Evolutionary conservation across 2,797 vertebrate genomes (phyloP).

Genomic region (Odontamblyopus rebecca): DNA sequence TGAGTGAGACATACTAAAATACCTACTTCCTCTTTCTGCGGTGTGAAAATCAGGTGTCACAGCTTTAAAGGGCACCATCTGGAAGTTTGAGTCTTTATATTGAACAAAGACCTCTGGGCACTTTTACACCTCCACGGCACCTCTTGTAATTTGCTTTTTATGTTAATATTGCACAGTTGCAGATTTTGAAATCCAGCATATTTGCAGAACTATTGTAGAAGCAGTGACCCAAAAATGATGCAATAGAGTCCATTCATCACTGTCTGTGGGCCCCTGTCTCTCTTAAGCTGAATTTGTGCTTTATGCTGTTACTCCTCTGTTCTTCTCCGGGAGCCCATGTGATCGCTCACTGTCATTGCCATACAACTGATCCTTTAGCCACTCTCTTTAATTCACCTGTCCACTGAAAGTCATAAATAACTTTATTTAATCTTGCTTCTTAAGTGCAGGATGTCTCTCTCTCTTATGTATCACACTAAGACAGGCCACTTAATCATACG

Average conservation of each 20-base stretch:
- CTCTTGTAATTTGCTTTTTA: slow-evolving; percentile 10
- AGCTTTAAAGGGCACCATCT: too few species aligned
- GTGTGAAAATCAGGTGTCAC: too few species aligned
- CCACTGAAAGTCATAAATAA: slow-evolving; percentile 28
- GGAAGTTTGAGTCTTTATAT: slow-evolving; percentile 11
- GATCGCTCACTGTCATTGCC: slow-evolving; percentile 28
- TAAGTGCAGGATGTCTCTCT: too few species aligned
- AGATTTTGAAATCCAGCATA: neutral
- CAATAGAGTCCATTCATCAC: slow-evolving; percentile 41
- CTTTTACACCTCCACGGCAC: slow-evolving; percentile 13
- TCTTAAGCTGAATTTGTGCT: slow-evolving; percentile 22
- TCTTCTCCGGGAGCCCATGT: slow-evolving; percentile 39
- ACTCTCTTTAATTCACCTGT: slow-evolving; percentile 17
- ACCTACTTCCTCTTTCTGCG: too few species aligned
- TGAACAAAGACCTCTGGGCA: neutral
- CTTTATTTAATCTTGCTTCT: neutral
- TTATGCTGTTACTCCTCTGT: slow-evolving; percentile 16
- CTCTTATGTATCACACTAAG: too few species aligned
- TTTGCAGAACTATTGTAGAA: slow-evolving; percentile 24
- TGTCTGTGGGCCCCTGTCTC: slow-evolving; percentile 8
- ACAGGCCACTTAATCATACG: too few species aligned
- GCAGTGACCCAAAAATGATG: slow-evolving; percentile 28
- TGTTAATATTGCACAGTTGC: slow-evolving; percentile 23
- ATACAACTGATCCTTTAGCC: slow-evolving; percentile 25
- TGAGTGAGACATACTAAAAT: too few species aligned